Base-by-base conservation (phyloP, 2,113 vertebrate genomes). In the Pachyramphus minor region DNA sequence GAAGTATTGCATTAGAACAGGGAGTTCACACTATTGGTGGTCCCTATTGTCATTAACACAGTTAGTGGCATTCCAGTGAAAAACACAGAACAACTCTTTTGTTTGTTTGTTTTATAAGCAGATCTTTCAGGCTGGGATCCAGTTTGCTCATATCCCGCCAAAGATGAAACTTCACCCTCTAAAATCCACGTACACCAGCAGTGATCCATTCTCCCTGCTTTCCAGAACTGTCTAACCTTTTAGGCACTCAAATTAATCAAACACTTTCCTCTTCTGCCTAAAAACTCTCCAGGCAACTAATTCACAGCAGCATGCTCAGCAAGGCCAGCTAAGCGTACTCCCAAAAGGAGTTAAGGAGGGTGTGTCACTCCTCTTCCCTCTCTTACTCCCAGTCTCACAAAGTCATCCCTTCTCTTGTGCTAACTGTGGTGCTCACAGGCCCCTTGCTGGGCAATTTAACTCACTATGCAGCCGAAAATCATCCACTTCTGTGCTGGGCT, bases 1-100 rank as follows among this genome's bases (percentile, higher is more conserved):
- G 94, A 97, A 97, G 93, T 95, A 92, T 97, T 97, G 95, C 96
- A 96, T 96, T 97, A 96, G 95, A 93, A 96, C 92, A 93, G 93
- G 88, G 93, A 91, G 89, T 95, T 95, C 92, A 90, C 95, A 71
- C 71, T 96, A 94, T 84, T 96, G 91, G 87, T 94, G 87, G 90
- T 94, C 96, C 73, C 85, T 86, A 83, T 93, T 95, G 95, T 91
- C 96, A 62, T 91, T 95, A 96, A 93, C 87, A 91, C 91, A 96
- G 93, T 94, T 88, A 97, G 93, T 81, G 87, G 88, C 23, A 94
- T 96, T 96, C 93, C 95, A 96, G 58, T 50, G 81, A 90, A 94
- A 96, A 91, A 95, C 25, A 81, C 76, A 96, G 95, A 96, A 90
- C 88, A 86, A 79, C 58, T 47, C 90, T 84, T 96, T 92, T 94